Percentiles rank a stretch among this genome's conserved stretches.
Evolutionary conservation across 30 jellyfish, hydroid and myxozoan species (phyloP).

Genomic region (Hydractinia echinata): DNA sequence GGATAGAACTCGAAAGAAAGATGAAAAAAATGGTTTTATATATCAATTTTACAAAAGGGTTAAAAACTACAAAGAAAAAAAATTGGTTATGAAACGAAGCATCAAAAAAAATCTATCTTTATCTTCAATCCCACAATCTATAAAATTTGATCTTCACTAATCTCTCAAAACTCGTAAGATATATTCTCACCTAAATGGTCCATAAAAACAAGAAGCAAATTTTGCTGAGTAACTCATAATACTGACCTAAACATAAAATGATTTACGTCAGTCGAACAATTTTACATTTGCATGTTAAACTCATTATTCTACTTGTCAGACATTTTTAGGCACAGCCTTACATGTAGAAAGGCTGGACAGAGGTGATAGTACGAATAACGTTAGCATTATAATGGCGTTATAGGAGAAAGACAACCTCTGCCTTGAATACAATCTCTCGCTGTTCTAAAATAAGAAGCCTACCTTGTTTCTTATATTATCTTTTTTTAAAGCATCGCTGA

Average conservation of each 20-base stretch:
- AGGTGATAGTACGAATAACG: not conserved
- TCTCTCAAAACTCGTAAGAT: not conserved
- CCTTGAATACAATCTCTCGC: not conserved
- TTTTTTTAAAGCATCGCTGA: slow-evolving; percentile 26
- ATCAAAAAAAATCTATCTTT: too few species aligned
- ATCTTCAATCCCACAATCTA: not conserved
- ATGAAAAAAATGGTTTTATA: too few species aligned
- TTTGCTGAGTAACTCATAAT: slow-evolving; percentile 91
- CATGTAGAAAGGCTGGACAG: not conserved
- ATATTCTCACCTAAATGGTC: slow-evolving; percentile 87
- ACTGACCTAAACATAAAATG: slow-evolving; percentile 41
- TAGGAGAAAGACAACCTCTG: not conserved
- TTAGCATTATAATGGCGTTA: not conserved
- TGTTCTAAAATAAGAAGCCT: not conserved
- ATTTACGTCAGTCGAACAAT: not conserved
- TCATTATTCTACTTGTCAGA: too few species aligned
- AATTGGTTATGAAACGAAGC: too few species aligned
- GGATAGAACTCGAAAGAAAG: too few species aligned
- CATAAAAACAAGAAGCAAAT: slow-evolving; percentile 95
- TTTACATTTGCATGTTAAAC: too few species aligned
- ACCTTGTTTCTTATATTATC: slow-evolving; percentile 54
- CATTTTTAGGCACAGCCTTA: not conserved
- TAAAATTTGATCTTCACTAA: not conserved
- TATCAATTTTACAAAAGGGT: too few species aligned
- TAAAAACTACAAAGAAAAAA: too few species aligned